A percentile compares a stretch with the other conserved stretches of the same genome.
Conservation (phyloP, 2,797 vertebrate genomes). For the Vespertilio murinus region DNA sequence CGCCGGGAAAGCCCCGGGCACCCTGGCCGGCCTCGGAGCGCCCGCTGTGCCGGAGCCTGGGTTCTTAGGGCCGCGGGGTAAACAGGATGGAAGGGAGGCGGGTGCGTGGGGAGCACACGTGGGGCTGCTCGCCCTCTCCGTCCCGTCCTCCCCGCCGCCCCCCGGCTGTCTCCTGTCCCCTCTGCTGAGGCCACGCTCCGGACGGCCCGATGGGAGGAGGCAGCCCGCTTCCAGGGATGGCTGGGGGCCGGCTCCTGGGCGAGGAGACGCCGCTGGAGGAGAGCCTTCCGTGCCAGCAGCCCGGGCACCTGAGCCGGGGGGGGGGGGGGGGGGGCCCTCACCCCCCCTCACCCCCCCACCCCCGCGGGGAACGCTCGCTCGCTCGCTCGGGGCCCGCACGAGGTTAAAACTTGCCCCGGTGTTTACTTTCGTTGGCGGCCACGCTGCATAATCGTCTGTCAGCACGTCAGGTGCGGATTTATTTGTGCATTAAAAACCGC, state of each 20-base stretch:
- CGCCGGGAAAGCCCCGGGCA: not conserved
- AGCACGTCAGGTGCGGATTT: conserved; percentile 89
- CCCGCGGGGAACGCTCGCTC: conserved; percentile 14
- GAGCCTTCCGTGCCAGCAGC: conserved; percentile 4
- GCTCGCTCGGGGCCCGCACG: conserved; percentile 74
- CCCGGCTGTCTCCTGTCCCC: conserved; percentile 69
- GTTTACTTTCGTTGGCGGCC: conserved; percentile 86
- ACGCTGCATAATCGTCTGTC: conserved; percentile 87
- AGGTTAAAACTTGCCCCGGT: conserved; percentile 86
- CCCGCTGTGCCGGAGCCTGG: not conserved
- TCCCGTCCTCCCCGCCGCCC: conserved; percentile 54
- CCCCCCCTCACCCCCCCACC: too few species aligned
- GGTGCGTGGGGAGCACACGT: not conserved
- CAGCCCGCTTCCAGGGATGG: not conserved
- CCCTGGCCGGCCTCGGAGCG: not conserved
- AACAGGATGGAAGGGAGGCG: conserved; percentile 60
- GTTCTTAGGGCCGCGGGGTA: not conserved
- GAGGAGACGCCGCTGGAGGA: conserved; percentile 12
- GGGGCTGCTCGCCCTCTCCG: not conserved
- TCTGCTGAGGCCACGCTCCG: not conserved
- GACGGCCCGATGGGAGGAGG: not conserved
- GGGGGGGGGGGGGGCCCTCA: accelerated
- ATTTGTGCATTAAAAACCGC: conserved; percentile 90
- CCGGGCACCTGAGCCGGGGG: conserved; percentile 59
- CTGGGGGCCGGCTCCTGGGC: not conserved